Base-by-base conservation (phyloP, 1,140 invertebrate genomes). In the Habropoda laboriosa region DNA sequence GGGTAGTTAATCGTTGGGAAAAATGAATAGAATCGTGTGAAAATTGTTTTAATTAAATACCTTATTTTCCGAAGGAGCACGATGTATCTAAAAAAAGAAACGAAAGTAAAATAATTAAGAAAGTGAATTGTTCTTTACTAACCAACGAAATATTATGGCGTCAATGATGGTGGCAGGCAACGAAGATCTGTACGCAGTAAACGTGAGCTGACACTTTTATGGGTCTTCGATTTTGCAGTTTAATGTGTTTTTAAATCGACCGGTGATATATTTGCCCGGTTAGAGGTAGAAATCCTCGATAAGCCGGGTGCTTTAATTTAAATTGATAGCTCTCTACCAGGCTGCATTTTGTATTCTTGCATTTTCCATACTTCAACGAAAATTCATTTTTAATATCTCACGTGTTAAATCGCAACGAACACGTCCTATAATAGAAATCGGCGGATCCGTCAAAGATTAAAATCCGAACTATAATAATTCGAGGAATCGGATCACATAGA, bases 191-290 rank as follows among this genome's bases (percentile, higher is more conserved):
- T 3, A 12, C n/a, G 16, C 21, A n/a, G 12, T 55, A 53, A 72
- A 72, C 12, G 53, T 47, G 3, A 3, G 24, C n/a, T 32, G n/a
- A 27, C 24, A 42, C 8, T 30, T 42, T 74, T 57, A 71, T 45
- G 38, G 67, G n/a, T 8, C 24, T 13, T 30, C 58, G 35, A 51
- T 74, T 32, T 32, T 38, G 2, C 58, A 12, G n/a, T 51, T 51
- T 53, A 63, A 74, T 40, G 27, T 42, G 47, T 53, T 64, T 51
- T 74, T 42, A 53, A 74, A 74, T 74, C 68, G 38, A 8, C 40
- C 16, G n/a, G 10, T 24, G 27, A 58, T 72, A 58, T 30, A 45
- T 58, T 45, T 18, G 10, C 53, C 6, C 12, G 53, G 6, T 10
- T 42, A 30, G 32, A 21, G 1, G 0, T 0, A 6, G 1, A 27